These are phyloP conservation scores for Onthophagus taurus DNA, from an alignment of 1,140 invertebrate species.

Conservation along the genomic window DNA sequence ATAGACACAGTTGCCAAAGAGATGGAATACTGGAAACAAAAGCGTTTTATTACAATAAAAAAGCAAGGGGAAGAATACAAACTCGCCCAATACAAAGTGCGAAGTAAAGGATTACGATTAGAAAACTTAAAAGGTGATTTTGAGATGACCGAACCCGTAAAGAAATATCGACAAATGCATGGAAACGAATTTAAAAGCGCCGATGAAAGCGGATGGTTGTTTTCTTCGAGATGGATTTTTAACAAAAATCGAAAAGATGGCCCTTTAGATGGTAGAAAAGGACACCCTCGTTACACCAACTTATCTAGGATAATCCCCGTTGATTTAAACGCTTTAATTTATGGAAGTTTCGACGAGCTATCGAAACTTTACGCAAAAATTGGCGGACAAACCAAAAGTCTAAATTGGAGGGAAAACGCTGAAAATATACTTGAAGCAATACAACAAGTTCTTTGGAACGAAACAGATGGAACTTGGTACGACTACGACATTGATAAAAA, in stretches of 20 bases:
- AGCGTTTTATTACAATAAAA: slow-evolving; percentile 43
- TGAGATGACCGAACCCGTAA: slow-evolving; percentile 19
- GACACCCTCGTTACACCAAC: slow-evolving; percentile 40
- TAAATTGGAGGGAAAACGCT: slow-evolving; percentile 27
- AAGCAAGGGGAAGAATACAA: slow-evolving; percentile 44
- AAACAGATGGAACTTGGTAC: slow-evolving; percentile 6
- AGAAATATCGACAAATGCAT: slow-evolving; percentile 42
- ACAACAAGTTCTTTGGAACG: slow-evolving; percentile 5
- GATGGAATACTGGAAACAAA: slow-evolving; percentile 51
- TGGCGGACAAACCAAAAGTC: slow-evolving; percentile 42
- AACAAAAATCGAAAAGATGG: too few relatives aligned
- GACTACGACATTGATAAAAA: slow-evolving; percentile 33
- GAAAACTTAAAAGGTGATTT: slow-evolving; percentile 59
- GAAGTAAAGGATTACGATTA: slow-evolving; percentile 55
- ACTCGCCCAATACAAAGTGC: slow-evolving; percentile 44
- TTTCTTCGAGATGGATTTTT: slow-evolving; percentile 72
- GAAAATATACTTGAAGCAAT: slow-evolving; percentile 34
- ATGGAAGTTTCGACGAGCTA: slow-evolving; percentile 50
- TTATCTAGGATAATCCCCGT: slow-evolving; percentile 65
- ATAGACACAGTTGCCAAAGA: slow-evolving; percentile 56
- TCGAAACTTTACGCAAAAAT: slow-evolving; percentile 42
- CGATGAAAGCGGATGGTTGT: slow-evolving; percentile 84
- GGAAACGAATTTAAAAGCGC: slow-evolving; percentile 65
- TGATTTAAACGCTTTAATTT: slow-evolving; percentile 75
- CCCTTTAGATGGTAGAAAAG: too few relatives aligned